Conservation (phyloP, 2,113 vertebrate species). For the Collichthys lucidus region DNA sequence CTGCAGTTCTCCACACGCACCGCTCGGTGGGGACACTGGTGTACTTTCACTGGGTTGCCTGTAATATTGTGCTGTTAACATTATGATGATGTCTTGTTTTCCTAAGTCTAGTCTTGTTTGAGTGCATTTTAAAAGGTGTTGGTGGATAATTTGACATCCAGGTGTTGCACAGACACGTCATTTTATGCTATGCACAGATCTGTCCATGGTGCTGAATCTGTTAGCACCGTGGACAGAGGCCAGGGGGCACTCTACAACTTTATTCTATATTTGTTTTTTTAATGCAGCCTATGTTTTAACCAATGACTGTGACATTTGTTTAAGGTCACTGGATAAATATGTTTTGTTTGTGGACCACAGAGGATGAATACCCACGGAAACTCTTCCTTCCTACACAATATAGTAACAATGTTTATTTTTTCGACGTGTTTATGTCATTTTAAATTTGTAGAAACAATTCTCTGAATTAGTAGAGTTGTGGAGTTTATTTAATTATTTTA, state of each 20-base stretch:
- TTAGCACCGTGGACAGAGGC: constrained; percentile 10
- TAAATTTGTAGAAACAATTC: constrained; percentile 78
- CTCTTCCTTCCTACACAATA: constrained; percentile 24
- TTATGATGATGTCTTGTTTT: not conserved
- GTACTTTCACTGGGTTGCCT: not conserved
- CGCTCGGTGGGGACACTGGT: constrained; percentile 73
- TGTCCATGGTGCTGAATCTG: constrained; percentile 74
- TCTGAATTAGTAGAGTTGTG: constrained; percentile 83
- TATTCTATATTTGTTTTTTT: not conserved
- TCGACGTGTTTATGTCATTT: constrained; percentile 71
- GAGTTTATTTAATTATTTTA: constrained; percentile 82
- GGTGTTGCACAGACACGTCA: not conserved
- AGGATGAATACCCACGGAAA: constrained; percentile 13
- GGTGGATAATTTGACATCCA: not conserved
- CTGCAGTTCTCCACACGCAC: constrained; percentile 65
- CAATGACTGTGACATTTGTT: not conserved
- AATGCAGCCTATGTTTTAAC: not conserved
- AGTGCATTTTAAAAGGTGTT: not conserved
- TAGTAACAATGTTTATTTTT: not conserved
- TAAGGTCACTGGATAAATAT: not conserved
- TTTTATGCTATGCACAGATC: constrained; percentile 13
- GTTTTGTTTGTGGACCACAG: not conserved
- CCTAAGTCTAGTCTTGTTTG: not conserved
- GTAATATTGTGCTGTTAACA: not conserved
- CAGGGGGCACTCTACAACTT: constrained; percentile 12